Base-by-base conservation (phyloP, 2,797 vertebrate genomes). In the Hypotaenidia okinawae region DNA sequence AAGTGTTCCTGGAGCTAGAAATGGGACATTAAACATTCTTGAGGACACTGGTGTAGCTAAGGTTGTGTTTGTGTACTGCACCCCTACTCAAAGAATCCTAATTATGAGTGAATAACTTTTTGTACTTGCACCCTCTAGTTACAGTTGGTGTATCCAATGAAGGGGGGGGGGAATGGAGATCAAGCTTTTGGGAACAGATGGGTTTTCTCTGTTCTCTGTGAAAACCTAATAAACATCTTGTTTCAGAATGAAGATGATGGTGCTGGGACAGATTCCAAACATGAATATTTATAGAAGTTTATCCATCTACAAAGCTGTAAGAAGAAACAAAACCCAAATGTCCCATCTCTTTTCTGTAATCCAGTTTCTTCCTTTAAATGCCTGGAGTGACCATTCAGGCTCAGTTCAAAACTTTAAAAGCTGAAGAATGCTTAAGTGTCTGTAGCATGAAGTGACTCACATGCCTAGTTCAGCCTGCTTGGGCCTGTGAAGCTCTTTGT, bases 211-310 rank as follows among this genome's bases (percentile, higher is more conserved):
- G 47, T 41, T 76, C 33, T 87, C 57, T 70, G n/a, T 87, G 51
- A 75, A 84, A 82, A 90, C 41, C 59, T 55, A 83, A 75, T 62
- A 84, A 90, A 82, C 37, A 23, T 95, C 79, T 93, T 66, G 55
- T 97, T 98, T 95, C 96, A 98, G 97, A 90, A 93, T 95, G 57
- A 96, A 96, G 90, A 93, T 97, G 80, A 33, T 95, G 54, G 72
- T 94, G 58, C 85, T 98, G 93, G 98, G 98, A 49, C 97, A 97
- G 90, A 97, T 98, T 93, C 97, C 97, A 67, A 95, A 97, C 82
- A 97, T 85, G 88, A 97, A 97, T 95, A 97, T 98, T 92, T 98
- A 98, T 30, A 97, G 97, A 91, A 96, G 91, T 89, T 55, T 96
- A 88, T 86, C 47, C 33, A 22, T 97, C 78, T 97, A 96, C 70